Evolutionary conservation across 2,113 vertebrate genomes (phyloP).

Genomic region (Spheniscus mendiculus): DNA sequence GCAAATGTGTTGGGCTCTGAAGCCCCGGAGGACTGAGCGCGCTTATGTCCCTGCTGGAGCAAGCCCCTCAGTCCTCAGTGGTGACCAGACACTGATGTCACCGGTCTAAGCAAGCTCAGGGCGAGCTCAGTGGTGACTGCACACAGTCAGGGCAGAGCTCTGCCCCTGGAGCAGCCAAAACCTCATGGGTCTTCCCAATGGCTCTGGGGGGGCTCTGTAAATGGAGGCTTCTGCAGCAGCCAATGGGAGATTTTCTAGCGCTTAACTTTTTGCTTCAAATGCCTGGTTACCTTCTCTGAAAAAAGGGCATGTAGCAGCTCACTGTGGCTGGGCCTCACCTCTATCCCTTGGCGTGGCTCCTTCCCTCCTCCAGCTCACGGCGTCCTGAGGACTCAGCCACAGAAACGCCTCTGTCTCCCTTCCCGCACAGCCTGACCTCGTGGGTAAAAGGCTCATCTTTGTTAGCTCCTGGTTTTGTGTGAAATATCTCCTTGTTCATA

Average conservation of each 20-base stretch:
- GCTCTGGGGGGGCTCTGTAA: neutral
- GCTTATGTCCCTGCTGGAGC: neutral
- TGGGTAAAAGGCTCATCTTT: neutral
- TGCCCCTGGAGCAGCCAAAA: neutral
- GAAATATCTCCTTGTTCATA: neutral
- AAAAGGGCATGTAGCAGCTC: neutral
- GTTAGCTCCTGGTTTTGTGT: neutral
- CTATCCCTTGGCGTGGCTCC: neutral
- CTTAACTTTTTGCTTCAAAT: neutral
- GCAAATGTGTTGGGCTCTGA: neutral
- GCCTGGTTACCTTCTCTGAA: neutral
- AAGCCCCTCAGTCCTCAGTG: neutral
- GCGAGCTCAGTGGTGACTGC: neutral
- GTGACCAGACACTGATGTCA: neutral
- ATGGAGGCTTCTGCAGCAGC: neutral
- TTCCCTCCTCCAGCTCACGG: neutral
- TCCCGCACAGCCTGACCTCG: neutral
- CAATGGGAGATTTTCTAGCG: neutral
- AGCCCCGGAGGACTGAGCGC: too few species aligned
- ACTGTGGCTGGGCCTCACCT: neutral
- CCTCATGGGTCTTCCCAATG: rapidly evolving
- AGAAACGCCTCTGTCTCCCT: neutral
- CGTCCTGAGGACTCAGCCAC: neutral
- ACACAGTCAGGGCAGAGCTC: neutral
- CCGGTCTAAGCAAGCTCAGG: neutral